These are phyloP conservation scores for Magallana ariakensis DNA, from an alignment of 1,140 invertebrate species.

Conservation along the genomic window DNA sequence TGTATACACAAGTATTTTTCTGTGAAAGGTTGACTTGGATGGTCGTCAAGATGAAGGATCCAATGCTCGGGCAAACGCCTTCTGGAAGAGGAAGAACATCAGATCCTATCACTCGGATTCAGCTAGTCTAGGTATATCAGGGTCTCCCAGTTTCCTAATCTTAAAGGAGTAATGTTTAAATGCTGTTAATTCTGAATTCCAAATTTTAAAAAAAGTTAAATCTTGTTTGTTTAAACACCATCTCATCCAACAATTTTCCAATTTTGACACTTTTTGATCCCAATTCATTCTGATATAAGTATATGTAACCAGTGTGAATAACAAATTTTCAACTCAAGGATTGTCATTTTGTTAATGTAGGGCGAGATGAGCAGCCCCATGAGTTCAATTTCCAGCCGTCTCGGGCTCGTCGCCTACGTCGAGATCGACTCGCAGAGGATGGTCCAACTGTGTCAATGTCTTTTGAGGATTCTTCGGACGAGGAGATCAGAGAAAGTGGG, in stretches of 20 bases:
- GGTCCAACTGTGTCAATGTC: slow-evolving; percentile 68
- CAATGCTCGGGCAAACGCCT: neutral
- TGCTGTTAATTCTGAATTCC: too few relatives aligned
- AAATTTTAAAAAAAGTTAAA: too few relatives aligned
- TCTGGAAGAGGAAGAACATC: neutral
- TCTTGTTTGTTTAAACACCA: too few relatives aligned
- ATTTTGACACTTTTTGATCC: too few relatives aligned
- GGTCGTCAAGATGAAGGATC: neutral
- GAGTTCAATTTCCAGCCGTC: slow-evolving; percentile 62
- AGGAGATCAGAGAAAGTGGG: slow-evolving; percentile 78
- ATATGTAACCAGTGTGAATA: too few relatives aligned
- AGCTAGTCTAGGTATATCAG: neutral
- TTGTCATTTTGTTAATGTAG: neutral
- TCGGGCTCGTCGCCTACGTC: slow-evolving; percentile 53
- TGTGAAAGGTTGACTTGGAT: neutral
- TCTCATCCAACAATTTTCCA: too few relatives aligned
- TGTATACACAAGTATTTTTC: too few relatives aligned
- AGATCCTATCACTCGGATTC: neutral
- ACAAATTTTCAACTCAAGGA: too few relatives aligned
- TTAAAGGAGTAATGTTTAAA: too few relatives aligned
- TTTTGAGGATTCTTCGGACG: slow-evolving; percentile 73
- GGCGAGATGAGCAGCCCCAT: slow-evolving; percentile 44
- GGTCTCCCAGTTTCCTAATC: neutral
- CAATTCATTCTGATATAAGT: too few relatives aligned
- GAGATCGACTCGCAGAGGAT: slow-evolving; percentile 48